These are phyloP conservation scores for Eledone cirrhosa DNA, from an alignment of 2,888 invertebrate genomes.

Conservation along the genomic window DNA sequence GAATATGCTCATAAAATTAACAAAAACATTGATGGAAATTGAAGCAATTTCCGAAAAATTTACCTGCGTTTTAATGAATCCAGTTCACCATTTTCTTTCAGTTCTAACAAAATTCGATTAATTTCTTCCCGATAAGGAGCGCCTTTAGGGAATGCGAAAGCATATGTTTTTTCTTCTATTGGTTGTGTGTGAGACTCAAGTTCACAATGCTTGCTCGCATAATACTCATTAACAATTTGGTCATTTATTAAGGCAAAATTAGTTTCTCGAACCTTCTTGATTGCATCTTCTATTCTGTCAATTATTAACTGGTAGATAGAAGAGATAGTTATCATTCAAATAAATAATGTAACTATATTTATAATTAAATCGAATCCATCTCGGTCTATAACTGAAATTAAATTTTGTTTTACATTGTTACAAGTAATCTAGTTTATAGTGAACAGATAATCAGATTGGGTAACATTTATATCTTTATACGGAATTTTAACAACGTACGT, in stretches of 20 bases:
- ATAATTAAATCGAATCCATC: too few species aligned
- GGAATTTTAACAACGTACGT: too few species aligned
- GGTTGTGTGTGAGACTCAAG: conserved; percentile 55
- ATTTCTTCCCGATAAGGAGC: conserved; percentile 57
- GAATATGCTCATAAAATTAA: not conserved
- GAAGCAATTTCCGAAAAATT: conserved; percentile 21
- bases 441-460: too few species aligned
- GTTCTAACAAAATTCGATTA: conserved; percentile 48
- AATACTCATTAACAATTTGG: conserved; percentile 54
- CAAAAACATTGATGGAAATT: not conserved
- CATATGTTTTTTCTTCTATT: conserved; percentile 53
- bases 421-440: too few species aligned
- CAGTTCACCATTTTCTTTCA: conserved; percentile 52
- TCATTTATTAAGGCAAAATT: conserved; percentile 51
- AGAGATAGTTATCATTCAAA: too few species aligned
- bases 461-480: too few species aligned
- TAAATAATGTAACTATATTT: too few species aligned
- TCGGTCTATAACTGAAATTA: too few species aligned
- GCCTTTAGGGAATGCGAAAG: conserved; percentile 56
- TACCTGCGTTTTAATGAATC: conserved; percentile 51
- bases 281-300: conserved; percentile 35
- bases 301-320: too few species aligned
- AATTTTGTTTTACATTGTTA: too few species aligned
- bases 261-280: conserved; percentile 42
- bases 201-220: conserved; percentile 49